These are phyloP conservation scores for Altica lythri DNA, from an alignment of 2,888 invertebrate species.

Conservation along the genomic window DNA sequence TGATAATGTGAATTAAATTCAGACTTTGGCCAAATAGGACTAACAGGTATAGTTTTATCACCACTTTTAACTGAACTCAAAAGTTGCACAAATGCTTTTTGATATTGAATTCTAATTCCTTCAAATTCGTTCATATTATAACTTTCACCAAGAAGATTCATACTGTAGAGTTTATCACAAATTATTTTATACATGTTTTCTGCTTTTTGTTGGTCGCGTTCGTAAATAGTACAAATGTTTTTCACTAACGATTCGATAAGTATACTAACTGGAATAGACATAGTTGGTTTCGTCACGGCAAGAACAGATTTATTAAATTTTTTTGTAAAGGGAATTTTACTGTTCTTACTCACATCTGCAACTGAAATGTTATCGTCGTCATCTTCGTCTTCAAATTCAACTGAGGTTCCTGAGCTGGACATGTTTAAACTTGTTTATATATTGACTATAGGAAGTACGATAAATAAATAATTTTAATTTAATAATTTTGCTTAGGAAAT, in stretches of 20 bases:
- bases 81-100: constrained; percentile 68
- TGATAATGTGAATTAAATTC: constrained; percentile 68
- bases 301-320: constrained; percentile 22
- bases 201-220: constrained; percentile 64
- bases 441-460: constrained; percentile 12
- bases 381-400: constrained; percentile 20
- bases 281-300: constrained; percentile 26
- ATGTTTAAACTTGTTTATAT: constrained; percentile 22
- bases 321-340: constrained; percentile 14
- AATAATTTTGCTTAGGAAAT: constrained; percentile 6
- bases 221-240: constrained; percentile 68
- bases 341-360: constrained; percentile 11
- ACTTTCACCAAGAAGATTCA: constrained; percentile 73
- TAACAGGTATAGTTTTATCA: constrained; percentile 60
- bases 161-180: constrained; percentile 69
- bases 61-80: constrained; percentile 65
- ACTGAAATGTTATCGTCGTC: constrained; percentile 24
- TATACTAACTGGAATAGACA: constrained; percentile 68
- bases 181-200: constrained; percentile 68
- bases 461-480: constrained; percentile 19
- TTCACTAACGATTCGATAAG: constrained; percentile 73
- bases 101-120: constrained; percentile 70
- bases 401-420: constrained; percentile 21
- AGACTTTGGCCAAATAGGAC: constrained; percentile 61
- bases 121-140: constrained; percentile 73